phyloP scores from a whole-genome alignment of 2,797 vertebrate species.

The Parauchenoglanis ngamensis region DNA sequence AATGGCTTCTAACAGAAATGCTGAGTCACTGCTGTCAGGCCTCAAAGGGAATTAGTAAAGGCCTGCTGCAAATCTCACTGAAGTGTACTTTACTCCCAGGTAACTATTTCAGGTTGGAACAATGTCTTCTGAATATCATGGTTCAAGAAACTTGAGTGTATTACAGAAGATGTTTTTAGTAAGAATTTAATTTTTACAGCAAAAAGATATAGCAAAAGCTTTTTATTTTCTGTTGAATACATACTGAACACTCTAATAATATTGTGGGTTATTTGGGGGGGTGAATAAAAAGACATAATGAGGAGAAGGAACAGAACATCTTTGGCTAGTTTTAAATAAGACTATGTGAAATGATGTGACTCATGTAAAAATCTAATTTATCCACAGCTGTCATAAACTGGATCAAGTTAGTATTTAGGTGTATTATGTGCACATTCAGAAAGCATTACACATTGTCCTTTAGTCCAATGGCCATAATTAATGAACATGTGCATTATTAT shows the following conservation, averaged over 20 bases:
- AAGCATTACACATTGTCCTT: background rate
- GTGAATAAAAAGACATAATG: background rate
- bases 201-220: background rate
- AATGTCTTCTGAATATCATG: background rate
- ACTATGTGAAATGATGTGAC: background rate
- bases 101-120: background rate
- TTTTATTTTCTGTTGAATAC: background rate
- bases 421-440: background rate
- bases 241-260: background rate
- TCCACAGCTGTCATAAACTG: background rate
- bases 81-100: background rate
- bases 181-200: background rate
- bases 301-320: background rate
- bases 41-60: conserved; percentile 15
- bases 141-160: background rate
- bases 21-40: conserved; percentile 36
- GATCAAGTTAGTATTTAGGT: background rate
- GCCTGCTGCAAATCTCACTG: background rate
- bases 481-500: background rate
- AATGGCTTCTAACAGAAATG: conserved; percentile 46
- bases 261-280: background rate
- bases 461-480: background rate
- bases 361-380: background rate
- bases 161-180: background rate
- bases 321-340: background rate